Percentiles rank a stretch among this genome's conserved stretches.
phyloP scores from a whole-genome alignment of 2,113 vertebrate species.

The Propithecus coquereli region DNA sequence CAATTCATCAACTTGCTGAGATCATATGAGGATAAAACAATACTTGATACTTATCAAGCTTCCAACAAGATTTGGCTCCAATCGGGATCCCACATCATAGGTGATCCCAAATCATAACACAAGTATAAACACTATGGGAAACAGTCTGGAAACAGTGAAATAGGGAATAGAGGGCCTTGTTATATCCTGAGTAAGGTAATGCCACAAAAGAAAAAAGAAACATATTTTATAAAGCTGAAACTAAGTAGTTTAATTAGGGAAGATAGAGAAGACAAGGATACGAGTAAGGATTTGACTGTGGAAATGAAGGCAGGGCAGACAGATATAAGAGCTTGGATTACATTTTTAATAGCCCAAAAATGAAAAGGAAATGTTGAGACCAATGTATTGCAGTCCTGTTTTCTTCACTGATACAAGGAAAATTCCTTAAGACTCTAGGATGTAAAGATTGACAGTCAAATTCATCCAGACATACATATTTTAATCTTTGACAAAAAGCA shows the following conservation, averaged over 20 bases:
- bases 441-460: not conserved
- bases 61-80: not conserved
- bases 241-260: not conserved
- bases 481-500: not conserved
- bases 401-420: not conserved
- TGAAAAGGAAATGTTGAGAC: not conserved
- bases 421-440: not conserved
- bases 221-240: not conserved
- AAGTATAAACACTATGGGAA: not conserved
- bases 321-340: not conserved
- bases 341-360: not conserved
- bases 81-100: not conserved
- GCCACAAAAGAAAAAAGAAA: not conserved
- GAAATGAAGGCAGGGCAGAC: not conserved
- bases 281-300: not conserved
- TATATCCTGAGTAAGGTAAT: not conserved
- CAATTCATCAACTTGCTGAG: not conserved
- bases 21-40: not conserved
- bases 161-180: not conserved
- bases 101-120: not conserved
- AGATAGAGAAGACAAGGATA: not conserved
- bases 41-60: not conserved
- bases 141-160: not conserved
- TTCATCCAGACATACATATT: not conserved
- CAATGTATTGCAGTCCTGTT: not conserved